A percentile compares a stretch with the other conserved stretches of the same genome.
Evolutionary conservation across 2,113 vertebrate genomes (phyloP).

Genomic region (Heterochromis multidens): DNA sequence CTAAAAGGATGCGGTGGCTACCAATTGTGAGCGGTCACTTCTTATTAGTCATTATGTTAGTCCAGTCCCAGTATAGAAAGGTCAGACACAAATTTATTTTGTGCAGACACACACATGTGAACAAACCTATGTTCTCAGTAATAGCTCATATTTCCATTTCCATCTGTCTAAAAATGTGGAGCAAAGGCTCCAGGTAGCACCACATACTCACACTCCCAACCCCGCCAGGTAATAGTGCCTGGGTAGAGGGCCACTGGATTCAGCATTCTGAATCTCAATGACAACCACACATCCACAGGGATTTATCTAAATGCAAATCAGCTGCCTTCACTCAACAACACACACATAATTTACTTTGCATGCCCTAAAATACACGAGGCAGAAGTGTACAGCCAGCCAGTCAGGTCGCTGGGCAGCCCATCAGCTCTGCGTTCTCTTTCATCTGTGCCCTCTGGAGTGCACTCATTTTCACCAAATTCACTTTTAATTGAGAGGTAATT

Average conservation of each 20-base stretch:
- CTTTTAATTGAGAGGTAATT: slow-evolving; percentile 70
- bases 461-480: slow-evolving; percentile 59
- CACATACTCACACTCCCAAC: not conserved
- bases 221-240: slow-evolving; percentile 26
- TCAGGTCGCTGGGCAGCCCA: slow-evolving; percentile 9
- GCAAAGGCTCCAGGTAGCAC: slow-evolving; percentile 44
- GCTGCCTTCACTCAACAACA: slow-evolving; percentile 54
- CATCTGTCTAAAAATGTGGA: slow-evolving; percentile 46
- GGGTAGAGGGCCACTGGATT: slow-evolving; percentile 31
- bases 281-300: slow-evolving; percentile 57
- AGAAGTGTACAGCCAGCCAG: not conserved
- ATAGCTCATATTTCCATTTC: slow-evolving; percentile 40
- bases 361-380: slow-evolving; percentile 36
- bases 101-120: not conserved
- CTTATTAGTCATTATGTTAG: slow-evolving; percentile 39
- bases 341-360: slow-evolving; percentile 58
- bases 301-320: slow-evolving; percentile 76
- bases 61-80: slow-evolving; percentile 8
- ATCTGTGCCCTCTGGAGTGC: slow-evolving; percentile 40
- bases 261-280: slow-evolving; percentile 62
- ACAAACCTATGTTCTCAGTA: slow-evolving; percentile 26
- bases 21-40: slow-evolving; percentile 15
- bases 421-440: slow-evolving; percentile 34
- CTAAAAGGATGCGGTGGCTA: slow-evolving; percentile 8
- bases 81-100: slow-evolving; percentile 36